These are phyloP conservation scores for Pimpla rufipes DNA, from an alignment of 2,888 invertebrate genomes.

Conservation along the genomic window DNA sequence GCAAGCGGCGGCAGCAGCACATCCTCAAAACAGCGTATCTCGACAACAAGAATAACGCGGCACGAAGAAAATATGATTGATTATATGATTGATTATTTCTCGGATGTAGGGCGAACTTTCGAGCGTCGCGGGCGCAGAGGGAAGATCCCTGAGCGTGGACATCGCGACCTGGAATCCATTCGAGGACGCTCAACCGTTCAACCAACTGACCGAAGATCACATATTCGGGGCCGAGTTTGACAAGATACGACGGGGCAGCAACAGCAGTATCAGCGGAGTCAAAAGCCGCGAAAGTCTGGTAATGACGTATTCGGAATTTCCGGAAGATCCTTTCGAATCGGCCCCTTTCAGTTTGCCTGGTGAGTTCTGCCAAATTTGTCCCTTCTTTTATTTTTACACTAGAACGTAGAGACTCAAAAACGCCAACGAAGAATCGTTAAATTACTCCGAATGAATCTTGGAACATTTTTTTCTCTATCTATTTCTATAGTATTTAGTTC, in stretches of 20 bases:
- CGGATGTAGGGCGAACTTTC: constrained; percentile 84
- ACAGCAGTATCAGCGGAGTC: constrained; percentile 91
- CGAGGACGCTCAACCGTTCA: constrained; percentile 90
- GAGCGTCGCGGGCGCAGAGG: constrained; percentile 81
- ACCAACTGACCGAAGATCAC: constrained; percentile 92
- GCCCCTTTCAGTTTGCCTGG: constrained; percentile 93
- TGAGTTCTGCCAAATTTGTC: constrained; percentile 80
- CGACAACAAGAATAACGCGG: too few relatives aligned
- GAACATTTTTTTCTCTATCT: not conserved
- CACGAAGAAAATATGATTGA: constrained; percentile 2
- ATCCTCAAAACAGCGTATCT: too few relatives aligned
- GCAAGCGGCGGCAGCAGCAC: not conserved
- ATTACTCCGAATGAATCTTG: constrained; percentile 16
- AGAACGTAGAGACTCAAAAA: not conserved
- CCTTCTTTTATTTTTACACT: constrained; percentile 42
- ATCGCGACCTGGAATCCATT: constrained; percentile 94
- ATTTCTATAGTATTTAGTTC: constrained; percentile 24
- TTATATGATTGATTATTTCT: constrained; percentile 21
- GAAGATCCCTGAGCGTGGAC: constrained; percentile 87
- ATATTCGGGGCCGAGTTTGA: constrained; percentile 94
- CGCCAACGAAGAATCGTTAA: not conserved
- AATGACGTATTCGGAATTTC: constrained; percentile 88
- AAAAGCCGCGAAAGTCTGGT: constrained; percentile 90
- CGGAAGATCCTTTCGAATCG: constrained; percentile 92
- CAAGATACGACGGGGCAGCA: constrained; percentile 92